Evolutionary conservation across 1,140 invertebrate species (phyloP).

Genomic region (Goniozus legneri): DNA sequence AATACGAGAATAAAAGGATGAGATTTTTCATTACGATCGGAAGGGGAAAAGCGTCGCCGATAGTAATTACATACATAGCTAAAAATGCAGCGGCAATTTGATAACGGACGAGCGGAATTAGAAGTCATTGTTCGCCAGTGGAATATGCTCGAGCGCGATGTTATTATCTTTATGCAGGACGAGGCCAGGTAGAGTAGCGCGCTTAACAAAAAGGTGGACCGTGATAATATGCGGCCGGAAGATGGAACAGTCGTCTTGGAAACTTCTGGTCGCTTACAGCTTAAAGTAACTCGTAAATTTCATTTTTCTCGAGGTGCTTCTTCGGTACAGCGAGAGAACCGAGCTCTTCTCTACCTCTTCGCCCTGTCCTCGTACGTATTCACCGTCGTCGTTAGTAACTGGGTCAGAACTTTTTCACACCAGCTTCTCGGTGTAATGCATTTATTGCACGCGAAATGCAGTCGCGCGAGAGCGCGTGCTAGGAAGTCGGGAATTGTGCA

Average conservation of each 20-base stretch:
- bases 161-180: constrained; percentile 9
- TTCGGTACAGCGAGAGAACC: constrained; percentile 1
- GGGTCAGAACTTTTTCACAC: constrained; percentile 34
- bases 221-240: constrained; percentile 30
- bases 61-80: too few relatives aligned
- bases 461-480: too few relatives aligned
- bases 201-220: constrained; percentile 27
- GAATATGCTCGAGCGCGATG: constrained; percentile 1
- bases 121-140: not conserved
- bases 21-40: too few relatives aligned
- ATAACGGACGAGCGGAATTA: too few relatives aligned
- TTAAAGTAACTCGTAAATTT: constrained; percentile 48
- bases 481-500: too few relatives aligned
- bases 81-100: too few relatives aligned
- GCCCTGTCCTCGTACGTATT: not conserved
- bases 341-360: too few relatives aligned
- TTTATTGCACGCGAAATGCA: constrained; percentile 38
- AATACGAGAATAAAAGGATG: too few relatives aligned
- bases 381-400: constrained; percentile 21
- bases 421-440: constrained; percentile 32
- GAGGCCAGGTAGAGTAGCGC: constrained; percentile 17
- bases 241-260: constrained; percentile 36
- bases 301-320: constrained; percentile 32
- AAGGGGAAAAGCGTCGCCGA: too few relatives aligned
- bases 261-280: constrained; percentile 41